These are phyloP conservation scores for Synergus japonicus DNA, from an alignment of 2,888 invertebrate species.

Conservation along the genomic window DNA sequence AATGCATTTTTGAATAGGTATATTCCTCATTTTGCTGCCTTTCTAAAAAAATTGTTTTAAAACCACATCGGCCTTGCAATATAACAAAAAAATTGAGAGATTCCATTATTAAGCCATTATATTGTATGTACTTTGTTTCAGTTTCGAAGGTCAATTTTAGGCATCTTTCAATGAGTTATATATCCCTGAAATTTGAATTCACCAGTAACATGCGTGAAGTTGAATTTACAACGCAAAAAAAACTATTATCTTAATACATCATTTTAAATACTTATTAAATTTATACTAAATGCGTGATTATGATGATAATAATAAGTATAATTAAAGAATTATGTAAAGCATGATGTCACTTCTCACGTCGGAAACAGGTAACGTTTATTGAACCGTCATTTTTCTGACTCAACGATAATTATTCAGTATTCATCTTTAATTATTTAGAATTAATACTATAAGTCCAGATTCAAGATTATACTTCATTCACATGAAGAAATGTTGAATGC, in stretches of 20 bases:
- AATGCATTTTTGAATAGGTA: too few species aligned
- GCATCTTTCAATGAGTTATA: not conserved
- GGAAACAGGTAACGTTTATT: conserved; percentile 32
- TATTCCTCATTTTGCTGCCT: not conserved
- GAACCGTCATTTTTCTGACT: conserved; percentile 28
- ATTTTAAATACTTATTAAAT: not conserved
- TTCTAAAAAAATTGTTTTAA: not conserved
- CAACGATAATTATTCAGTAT: conserved; percentile 2
- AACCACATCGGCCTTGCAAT: not conserved
- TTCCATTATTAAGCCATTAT: not conserved
- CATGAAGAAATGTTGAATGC: conserved; percentile 2
- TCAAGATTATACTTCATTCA: conserved; percentile 13
- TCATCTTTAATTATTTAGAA: not conserved
- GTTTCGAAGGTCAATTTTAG: not conserved
- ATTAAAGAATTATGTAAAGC: not conserved
- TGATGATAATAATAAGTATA: conserved; percentile 4
- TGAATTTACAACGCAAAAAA: not conserved
- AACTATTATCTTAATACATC: not conserved
- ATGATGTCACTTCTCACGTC: conserved; percentile 11
- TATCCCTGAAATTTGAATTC: not conserved
- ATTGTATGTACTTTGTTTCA: not conserved
- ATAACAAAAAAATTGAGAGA: not conserved
- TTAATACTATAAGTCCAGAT: conserved; percentile 11
- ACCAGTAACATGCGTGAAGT: not conserved
- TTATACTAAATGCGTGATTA: not conserved